A percentile compares a stretch with the other conserved stretches of the same genome.
Conservation (phyloP, 2,888 invertebrate genomes). For the Gnatocerus cornutus region DNA sequence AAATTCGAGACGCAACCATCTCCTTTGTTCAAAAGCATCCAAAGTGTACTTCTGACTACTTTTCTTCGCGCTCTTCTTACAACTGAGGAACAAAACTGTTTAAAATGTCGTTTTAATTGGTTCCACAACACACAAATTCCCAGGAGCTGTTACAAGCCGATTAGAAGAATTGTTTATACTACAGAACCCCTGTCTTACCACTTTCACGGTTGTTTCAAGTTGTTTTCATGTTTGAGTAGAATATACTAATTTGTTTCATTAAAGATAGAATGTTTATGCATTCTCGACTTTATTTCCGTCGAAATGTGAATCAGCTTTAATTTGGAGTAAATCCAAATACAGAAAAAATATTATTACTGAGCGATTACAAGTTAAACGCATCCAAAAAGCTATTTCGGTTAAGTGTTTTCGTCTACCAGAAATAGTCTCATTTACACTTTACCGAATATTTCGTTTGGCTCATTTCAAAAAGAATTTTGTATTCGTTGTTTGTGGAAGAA, state of each 20-base stretch:
- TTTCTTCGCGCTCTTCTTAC: no score
- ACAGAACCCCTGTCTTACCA: background rate
- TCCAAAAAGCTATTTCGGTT: constrained; percentile 10
- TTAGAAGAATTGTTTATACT: background rate
- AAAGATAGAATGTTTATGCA: constrained; percentile 26
- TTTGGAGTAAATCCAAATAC: constrained; percentile 31
- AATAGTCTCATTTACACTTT: constrained; percentile 10
- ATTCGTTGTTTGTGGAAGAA: background rate
- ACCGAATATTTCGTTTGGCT: constrained; percentile 14
- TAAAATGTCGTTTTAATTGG: no score
- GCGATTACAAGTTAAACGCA: constrained; percentile 27
- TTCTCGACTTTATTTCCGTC: constrained; percentile 12
- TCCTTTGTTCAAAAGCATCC: no score
- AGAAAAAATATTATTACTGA: constrained; percentile 18
- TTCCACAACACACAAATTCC: no score
- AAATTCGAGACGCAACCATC: no score
- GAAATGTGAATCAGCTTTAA: constrained; percentile 23
- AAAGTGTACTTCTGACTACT: no score
- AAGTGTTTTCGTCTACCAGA: constrained; percentile 5
- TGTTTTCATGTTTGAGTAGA: constrained; percentile 16
- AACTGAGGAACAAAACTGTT: no score
- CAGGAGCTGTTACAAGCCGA: no score
- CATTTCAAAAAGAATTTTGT: constrained; percentile 5
- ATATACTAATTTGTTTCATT: constrained; percentile 14
- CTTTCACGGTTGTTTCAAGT: constrained; percentile 8